These are phyloP conservation scores for Stenotaenia linearis DNA, from an alignment of 2,888 invertebrate genomes.

Conservation along the genomic window DNA sequence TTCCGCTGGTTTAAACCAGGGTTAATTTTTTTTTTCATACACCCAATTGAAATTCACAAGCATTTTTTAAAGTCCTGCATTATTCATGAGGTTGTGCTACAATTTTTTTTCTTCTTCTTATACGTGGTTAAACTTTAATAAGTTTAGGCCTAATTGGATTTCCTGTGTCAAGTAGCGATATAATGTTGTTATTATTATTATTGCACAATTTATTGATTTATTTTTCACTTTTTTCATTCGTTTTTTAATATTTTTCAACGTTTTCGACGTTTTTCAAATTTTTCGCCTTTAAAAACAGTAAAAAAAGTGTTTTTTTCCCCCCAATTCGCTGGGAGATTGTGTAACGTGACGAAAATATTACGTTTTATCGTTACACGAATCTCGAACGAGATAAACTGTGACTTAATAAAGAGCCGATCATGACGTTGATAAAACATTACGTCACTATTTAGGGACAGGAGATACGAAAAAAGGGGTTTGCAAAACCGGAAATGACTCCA, in stretches of 20 bases:
- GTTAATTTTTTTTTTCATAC: background rate
- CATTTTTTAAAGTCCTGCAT: background rate
- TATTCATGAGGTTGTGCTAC: background rate
- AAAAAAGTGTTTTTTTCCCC: too few species aligned
- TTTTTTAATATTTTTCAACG: background rate
- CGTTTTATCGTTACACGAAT: background rate
- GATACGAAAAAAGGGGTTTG: background rate
- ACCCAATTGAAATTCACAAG: background rate
- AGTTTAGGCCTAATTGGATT: slow-evolving; percentile 1
- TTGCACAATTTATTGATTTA: background rate
- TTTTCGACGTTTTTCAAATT: too few species aligned
- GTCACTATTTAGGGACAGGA: background rate
- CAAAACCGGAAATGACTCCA: background rate
- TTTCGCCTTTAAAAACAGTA: too few species aligned
- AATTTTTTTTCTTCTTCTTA: background rate
- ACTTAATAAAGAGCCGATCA: background rate
- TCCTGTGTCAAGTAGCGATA: background rate
- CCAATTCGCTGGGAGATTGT: background rate
- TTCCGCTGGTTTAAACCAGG: background rate
- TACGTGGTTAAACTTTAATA: slow-evolving; percentile 9
- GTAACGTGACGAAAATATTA: background rate
- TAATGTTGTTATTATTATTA: background rate
- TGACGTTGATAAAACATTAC: background rate
- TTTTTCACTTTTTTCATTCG: background rate
- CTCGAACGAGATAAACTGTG: background rate